Evolutionary conservation across 2,888 invertebrate species (phyloP).

Genomic region (Cistogaster globosa): DNA sequence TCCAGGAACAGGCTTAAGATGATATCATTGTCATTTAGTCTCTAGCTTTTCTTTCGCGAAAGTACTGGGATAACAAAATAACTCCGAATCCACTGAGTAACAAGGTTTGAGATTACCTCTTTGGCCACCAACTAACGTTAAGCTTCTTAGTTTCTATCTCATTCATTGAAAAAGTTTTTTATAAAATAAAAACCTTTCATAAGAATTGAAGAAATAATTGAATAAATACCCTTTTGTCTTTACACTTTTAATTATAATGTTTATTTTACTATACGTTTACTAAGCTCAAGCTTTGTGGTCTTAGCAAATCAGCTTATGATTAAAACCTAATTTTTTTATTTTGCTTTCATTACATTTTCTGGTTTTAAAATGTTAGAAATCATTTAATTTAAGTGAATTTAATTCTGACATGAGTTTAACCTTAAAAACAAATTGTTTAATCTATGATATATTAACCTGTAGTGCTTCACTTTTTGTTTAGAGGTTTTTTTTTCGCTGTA

Average conservation of each 20-base stretch:
- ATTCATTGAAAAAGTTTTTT: too few relatives aligned
- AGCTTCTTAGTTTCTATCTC: too few relatives aligned
- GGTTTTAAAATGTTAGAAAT: slow-evolving; percentile 15
- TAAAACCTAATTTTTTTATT: slow-evolving; percentile 23
- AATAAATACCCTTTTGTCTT: not conserved
- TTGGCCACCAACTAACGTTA: too few relatives aligned
- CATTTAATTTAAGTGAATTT: slow-evolving; percentile 56
- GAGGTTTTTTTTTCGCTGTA: not conserved
- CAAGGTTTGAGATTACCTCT: too few relatives aligned
- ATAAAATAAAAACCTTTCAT: too few relatives aligned
- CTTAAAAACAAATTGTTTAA: slow-evolving; percentile 57
- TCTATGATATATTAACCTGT: slow-evolving; percentile 53
- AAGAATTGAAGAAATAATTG: too few relatives aligned
- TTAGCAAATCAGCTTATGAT: slow-evolving; percentile 52
- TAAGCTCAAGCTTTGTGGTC: not conserved
- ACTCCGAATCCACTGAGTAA: too few relatives aligned
- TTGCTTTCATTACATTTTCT: not conserved
- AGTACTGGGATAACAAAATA: too few relatives aligned
- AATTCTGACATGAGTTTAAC: slow-evolving; percentile 54
- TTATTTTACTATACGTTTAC: not conserved
- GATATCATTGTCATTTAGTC: too few relatives aligned
- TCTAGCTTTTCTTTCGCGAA: too few relatives aligned
- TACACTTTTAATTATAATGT: too few relatives aligned
- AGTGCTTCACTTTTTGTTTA: slow-evolving; percentile 48
- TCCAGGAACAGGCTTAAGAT: too few relatives aligned